Evolutionary conservation across 2,888 invertebrate species (phyloP).

Genomic region (Tetrapedia diversipes): DNA sequence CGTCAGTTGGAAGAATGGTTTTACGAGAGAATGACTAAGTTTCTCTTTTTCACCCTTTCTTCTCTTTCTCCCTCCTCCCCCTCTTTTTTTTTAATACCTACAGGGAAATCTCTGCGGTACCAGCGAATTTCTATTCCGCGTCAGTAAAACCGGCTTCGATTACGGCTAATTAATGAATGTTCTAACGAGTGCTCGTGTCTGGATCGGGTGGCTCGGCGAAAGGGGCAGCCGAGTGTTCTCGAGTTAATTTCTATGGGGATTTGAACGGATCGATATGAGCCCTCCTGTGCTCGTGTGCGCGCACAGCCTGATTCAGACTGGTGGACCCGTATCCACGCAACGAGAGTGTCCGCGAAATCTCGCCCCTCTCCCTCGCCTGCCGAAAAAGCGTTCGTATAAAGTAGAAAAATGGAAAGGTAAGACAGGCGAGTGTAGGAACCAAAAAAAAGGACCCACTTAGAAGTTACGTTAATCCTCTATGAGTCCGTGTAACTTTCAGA

Average conservation of each 20-base stretch:
- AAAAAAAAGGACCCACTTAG: background rate
- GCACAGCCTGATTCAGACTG: slow-evolving; percentile 43
- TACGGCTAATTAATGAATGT: slow-evolving; percentile 69
- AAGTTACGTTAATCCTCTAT: too few species aligned
- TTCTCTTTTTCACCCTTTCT: slow-evolving; percentile 17
- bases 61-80: background rate
- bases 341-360: slow-evolving; percentile 27
- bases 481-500: too few species aligned
- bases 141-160: slow-evolving; percentile 67
- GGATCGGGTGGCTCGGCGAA: slow-evolving; percentile 57
- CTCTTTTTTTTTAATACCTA: slow-evolving; percentile 41
- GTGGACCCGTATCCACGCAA: slow-evolving; percentile 24
- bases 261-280: slow-evolving; percentile 67
- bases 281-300: slow-evolving; percentile 46
- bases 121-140: slow-evolving; percentile 65
- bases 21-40: slow-evolving; percentile 46
- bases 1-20: slow-evolving; percentile 47
- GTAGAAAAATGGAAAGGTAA: background rate
- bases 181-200: slow-evolving; percentile 69
- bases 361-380: too few species aligned
- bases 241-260: slow-evolving; percentile 72
- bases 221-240: slow-evolving; percentile 70
- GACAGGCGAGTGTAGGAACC: background rate
- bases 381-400: background rate
- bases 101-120: slow-evolving; percentile 51